Base-by-base conservation (phyloP, 2,113 vertebrate genomes). In the Cynocephalus volans region DNA sequence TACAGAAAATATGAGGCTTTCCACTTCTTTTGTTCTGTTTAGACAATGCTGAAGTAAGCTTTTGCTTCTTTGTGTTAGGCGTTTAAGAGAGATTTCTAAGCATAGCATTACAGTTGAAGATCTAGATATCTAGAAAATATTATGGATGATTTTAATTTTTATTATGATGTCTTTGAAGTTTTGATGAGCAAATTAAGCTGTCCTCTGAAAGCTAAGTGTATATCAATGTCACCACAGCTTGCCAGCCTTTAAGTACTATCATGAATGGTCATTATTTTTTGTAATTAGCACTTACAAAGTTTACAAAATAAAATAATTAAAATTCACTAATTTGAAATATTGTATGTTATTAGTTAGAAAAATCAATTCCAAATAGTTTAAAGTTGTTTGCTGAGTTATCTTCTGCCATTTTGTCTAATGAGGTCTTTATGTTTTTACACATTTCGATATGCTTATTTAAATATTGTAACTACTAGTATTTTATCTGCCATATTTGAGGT, bases 1-100 rank as follows among this genome's bases (percentile, higher is more conserved):
- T 81, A 48, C 6, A 82, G n/a, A 62, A 69, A 19, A 36, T 21
- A 8, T 52, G 17, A 18, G 3, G 31, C 65, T 76, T 90, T 70
- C 33, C 12, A 0, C 23, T 75, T 58, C 75, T 45, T 75, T 65
- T 17, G 9, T 69, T 10, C 54, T 56, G 6, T 60, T 79, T 70
- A 56, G 45, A 72, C 4, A 2, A n/a, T n/a, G 15, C 5, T 70
- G 12, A 70, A 60, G 72, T 48, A 60, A 23, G 5, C 0, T 4
- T 88, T 56, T 26, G 6, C 9, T 76, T 86, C 67, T 96, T 48
- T 54, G 31, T 56, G 12, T 58, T 84, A 54, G 45, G 54, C 6
- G 31, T 33, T 48, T 81, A 72, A 90, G 75, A 77, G 96, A 90
- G 65, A 93, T 28, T 54, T 87, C 48, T 18, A 28, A 62, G 21